Evolutionary conservation across 2,888 invertebrate genomes (phyloP).

Genomic region (Melieria omissa): DNA sequence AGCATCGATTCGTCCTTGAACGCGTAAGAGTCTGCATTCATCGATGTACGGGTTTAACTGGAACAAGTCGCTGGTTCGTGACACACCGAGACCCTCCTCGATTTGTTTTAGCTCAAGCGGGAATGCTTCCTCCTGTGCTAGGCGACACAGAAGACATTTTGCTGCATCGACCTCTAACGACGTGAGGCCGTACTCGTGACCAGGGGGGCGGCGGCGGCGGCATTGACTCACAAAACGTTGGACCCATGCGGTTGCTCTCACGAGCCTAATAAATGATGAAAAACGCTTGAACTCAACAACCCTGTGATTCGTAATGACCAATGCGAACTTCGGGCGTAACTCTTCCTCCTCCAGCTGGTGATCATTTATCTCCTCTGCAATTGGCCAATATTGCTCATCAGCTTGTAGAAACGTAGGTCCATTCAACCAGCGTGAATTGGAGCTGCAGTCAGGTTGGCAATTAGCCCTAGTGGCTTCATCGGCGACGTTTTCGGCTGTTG

Average conservation of each 20-base stretch:
- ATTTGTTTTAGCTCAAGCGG: constrained; percentile 8
- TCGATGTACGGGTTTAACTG: constrained; percentile 34
- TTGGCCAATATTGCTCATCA: constrained; percentile 6
- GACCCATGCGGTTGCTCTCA: background rate
- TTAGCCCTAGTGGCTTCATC: constrained; percentile 44
- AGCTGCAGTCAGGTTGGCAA: constrained; percentile 2
- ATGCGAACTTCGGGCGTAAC: background rate
- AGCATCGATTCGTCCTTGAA: constrained; percentile 31
- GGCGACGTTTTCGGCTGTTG: constrained; percentile 47
- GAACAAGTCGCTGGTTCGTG: background rate
- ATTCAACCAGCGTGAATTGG: constrained; percentile 25
- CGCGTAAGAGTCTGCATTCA: constrained; percentile 25
- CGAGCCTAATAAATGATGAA: background rate
- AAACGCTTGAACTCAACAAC: background rate
- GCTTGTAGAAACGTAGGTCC: constrained; percentile 10
- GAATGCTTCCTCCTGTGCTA: background rate
- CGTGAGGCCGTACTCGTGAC: background rate
- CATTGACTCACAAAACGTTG: background rate
- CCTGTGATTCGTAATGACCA: background rate
- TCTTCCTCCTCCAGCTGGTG: background rate
- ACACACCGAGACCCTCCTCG: background rate
- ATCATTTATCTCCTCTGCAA: background rate
- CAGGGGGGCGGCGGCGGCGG: background rate
- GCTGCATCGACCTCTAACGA: background rate
- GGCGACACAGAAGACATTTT: constrained; percentile 6